Evolutionary conservation across 2,797 vertebrate species (phyloP).

Genomic region (Schizopygopsis malacanthus): DNA sequence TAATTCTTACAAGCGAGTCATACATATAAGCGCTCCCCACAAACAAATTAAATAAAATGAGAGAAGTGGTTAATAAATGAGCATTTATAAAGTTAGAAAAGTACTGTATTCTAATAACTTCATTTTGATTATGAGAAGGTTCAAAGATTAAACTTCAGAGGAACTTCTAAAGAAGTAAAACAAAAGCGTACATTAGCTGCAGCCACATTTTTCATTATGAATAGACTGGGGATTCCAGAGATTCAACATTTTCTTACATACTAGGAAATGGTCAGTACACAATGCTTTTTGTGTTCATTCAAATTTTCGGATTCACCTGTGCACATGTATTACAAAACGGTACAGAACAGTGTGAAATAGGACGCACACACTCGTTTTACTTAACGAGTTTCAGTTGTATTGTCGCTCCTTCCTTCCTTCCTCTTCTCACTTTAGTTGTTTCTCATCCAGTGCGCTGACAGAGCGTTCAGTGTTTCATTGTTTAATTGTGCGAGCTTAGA

Average conservation of each 20-base stretch:
- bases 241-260: background rate
- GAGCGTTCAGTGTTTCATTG: conserved; percentile 29
- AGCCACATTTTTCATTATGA: background rate
- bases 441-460: background rate
- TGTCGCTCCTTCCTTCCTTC: conserved; percentile 24
- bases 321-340: background rate
- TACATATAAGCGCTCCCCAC: background rate
- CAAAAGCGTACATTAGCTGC: background rate
- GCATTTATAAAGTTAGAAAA: background rate
- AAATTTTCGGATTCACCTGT: background rate
- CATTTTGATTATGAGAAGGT: background rate
- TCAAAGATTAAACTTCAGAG: background rate
- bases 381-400: conserved; percentile 24
- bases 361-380: background rate
- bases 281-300: background rate
- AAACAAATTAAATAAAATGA: background rate
- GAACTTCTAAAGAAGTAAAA: background rate
- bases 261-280: background rate
- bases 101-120: background rate
- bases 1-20: background rate
- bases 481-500: conserved; percentile 46
- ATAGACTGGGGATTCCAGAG: background rate
- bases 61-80: background rate
- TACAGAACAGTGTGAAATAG: conserved; percentile 6
- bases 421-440: conserved; percentile 26